Base-by-base conservation (phyloP, 2,797 vertebrate species). In the Triplophysa bombifrons region DNA sequence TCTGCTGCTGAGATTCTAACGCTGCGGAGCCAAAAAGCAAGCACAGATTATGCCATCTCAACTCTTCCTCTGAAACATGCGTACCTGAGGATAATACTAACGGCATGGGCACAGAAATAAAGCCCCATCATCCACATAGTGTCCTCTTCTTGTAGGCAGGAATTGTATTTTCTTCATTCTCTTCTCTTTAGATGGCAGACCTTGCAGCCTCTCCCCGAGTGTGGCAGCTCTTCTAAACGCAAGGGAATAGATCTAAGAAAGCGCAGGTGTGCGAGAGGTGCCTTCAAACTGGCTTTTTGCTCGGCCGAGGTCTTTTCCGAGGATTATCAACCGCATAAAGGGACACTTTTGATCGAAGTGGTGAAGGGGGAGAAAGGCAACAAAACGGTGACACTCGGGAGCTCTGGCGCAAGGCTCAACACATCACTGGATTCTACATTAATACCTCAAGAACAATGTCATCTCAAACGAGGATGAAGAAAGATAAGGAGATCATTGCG, bases 401-500 rank as follows among this genome's bases (percentile, higher is more conserved):
- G 76, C 82, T 66, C 63, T 78, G 75, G 68, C 56, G 58, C 77
- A 76, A 84, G 60, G 72, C 34, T 69, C 87, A 81, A 85, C 85
- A 86, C 85, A 83, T 86, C 83, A 77, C 86, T 76, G 90, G 90
- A 85, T 86, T 88, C 84, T 89, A 84, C 82, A 84, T 88, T 84
- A 25, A 82, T 80, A 38, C 83, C 87, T 89, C 66, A 87, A 73
- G 78, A 72, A 76, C 90, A 86, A 98, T 98, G 96, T 96, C 95
- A 91, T 96, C 96, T 85, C 94, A 93, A 82, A 93, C 94, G 74
- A 96, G 91, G 94, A 96, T 91, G 90, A 98, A 96, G 95, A 98
- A 98, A 90, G 97, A 98, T 89, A 98, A 98, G 93, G 97, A 98
- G 91, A 98, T 98, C 93, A 97, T 97, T 73, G 94, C 95, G 7